Conservation (phyloP, 2,113 vertebrate species). For the Chloroceryle aenea region DNA sequence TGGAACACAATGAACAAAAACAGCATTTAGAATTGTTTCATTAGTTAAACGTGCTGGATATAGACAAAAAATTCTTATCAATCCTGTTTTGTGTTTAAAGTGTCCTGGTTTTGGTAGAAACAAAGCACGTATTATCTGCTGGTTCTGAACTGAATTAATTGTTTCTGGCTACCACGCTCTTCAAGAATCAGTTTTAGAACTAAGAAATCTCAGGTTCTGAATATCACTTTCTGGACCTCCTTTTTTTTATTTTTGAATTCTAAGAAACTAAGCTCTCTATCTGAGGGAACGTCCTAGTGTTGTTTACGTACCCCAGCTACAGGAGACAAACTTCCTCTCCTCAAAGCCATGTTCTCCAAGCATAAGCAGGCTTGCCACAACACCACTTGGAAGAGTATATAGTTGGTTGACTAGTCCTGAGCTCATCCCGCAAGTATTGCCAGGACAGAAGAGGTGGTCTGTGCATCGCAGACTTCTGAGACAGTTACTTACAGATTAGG, state of each 20-base stretch:
- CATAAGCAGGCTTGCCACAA: not conserved
- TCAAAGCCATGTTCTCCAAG: not conserved
- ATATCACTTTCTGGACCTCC: not conserved
- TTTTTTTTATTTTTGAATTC: not conserved
- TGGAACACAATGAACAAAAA: slow-evolving; percentile 18
- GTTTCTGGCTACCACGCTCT: not conserved
- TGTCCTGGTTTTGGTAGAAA: not conserved
- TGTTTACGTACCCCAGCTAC: not conserved
- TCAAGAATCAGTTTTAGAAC: not conserved
- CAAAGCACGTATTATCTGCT: not conserved
- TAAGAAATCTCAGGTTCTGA: not conserved
- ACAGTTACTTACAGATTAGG: not conserved
- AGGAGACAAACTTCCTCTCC: not conserved
- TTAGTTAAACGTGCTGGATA: not conserved
- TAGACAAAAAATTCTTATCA: not conserved
- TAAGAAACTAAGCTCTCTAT: not conserved
- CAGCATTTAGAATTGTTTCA: not conserved
- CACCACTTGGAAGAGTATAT: not conserved
- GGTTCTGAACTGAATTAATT: not conserved
- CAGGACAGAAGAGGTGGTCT: not conserved
- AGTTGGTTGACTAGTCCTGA: not conserved
- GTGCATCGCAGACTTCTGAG: not conserved
- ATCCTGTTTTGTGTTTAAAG: not conserved
- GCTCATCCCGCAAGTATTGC: not conserved
- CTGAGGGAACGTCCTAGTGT: not conserved